These are phyloP conservation scores for Hirtodrosophila alboralis DNA, from an alignment of 2,888 invertebrate species.

Conservation along the genomic window DNA sequence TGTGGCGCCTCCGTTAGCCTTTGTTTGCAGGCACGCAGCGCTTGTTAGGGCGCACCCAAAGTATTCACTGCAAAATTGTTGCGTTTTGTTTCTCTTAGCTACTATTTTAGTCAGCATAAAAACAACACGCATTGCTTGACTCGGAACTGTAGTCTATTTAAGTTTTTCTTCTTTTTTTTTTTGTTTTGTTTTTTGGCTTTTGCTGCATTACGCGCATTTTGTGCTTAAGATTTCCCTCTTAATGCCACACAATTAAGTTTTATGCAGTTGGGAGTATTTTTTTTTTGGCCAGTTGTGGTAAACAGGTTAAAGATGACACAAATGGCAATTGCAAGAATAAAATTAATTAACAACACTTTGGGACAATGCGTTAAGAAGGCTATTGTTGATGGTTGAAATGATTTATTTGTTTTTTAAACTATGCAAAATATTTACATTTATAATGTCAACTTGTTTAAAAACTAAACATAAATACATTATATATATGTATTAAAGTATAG, in stretches of 20 bases:
- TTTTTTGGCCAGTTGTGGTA: not conserved
- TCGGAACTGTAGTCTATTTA: constrained; percentile 28
- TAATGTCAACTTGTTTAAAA: no score
- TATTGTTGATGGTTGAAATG: no score
- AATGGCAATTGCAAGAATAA: no score
- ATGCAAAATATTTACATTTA: no score
- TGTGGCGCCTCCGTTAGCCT: constrained; percentile 44
- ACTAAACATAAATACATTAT: no score
- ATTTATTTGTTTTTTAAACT: no score
- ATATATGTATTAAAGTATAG: no score
- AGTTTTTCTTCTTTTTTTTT: no score
- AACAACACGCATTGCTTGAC: not conserved
- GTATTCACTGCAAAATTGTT: constrained; percentile 60
- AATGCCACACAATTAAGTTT: constrained; percentile 19
- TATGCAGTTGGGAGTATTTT: constrained; percentile 5
- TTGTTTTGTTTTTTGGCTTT: constrained; percentile 15
- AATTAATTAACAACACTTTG: no score
- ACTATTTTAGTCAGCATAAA: not conserved
- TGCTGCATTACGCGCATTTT: constrained; percentile 20
- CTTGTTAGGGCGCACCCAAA: constrained; percentile 65
- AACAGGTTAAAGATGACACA: no score
- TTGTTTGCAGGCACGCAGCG: constrained; percentile 65
- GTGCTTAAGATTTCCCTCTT: constrained; percentile 8
- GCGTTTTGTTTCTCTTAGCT: constrained; percentile 32
- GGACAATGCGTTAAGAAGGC: no score